Percentiles rank a stretch among this genome's conserved stretches.
These are phyloP conservation scores for Pseudomyrmex pallidus DNA, from an alignment of 1,140 invertebrate genomes.

Conservation along the genomic window DNA sequence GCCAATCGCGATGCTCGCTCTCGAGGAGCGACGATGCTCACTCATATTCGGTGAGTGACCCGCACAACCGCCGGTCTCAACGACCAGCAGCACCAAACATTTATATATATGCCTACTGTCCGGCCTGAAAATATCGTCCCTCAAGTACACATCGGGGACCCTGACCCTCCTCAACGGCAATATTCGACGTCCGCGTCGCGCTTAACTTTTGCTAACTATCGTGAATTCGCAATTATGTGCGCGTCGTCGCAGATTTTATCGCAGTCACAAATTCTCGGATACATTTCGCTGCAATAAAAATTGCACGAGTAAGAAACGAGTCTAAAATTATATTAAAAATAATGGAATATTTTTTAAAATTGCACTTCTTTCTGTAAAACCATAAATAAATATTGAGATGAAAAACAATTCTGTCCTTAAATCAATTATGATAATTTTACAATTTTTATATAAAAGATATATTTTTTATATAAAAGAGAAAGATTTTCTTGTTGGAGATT, in stretches of 20 bases:
- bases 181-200: conserved; percentile 42
- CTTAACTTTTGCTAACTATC: conserved; percentile 26
- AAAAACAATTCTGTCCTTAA: background rate
- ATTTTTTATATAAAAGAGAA: background rate
- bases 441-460: no score
- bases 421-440: conserved; percentile 3
- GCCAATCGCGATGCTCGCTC: conserved; percentile 41
- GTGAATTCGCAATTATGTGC: background rate
- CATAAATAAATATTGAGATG: background rate
- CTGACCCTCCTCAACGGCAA: conserved; percentile 82
- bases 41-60: conserved; percentile 85
- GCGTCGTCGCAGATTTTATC: no score
- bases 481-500: background rate
- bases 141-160: conserved; percentile 67
- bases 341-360: no score
- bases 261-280: background rate
- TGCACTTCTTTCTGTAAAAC: no score
- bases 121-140: conserved; percentile 83
- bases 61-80: conserved; percentile 77
- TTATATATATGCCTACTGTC: conserved; percentile 80
- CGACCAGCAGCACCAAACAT: conserved; percentile 81
- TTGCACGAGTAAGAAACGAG: background rate
- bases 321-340: background rate
- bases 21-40: conserved; percentile 66
- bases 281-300: background rate